Percentiles rank a stretch among this genome's conserved stretches.
These are phyloP conservation scores for Pempheris klunzingeri DNA, from an alignment of 2,797 vertebrate genomes.

Conservation along the genomic window DNA sequence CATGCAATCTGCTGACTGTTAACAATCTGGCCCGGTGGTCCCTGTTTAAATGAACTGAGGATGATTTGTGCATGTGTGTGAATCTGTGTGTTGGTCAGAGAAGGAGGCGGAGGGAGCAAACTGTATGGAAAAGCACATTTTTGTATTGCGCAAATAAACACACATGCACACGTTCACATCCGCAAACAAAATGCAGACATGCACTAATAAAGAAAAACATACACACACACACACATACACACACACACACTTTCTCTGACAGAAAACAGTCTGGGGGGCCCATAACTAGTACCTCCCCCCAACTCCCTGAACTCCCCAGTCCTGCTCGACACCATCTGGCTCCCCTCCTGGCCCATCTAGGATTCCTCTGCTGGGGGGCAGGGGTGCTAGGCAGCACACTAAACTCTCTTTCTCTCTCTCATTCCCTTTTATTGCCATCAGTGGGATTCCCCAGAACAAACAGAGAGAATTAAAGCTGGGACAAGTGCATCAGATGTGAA, in stretches of 20 bases:
- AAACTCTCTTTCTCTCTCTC: slow-evolving; percentile 44
- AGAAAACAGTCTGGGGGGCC: slow-evolving; percentile 74
- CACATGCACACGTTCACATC: slow-evolving; percentile 30
- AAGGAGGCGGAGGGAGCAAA: slow-evolving; percentile 3
- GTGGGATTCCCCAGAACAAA: slow-evolving; percentile 67
- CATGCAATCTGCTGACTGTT: slow-evolving; percentile 74
- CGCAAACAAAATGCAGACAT: slow-evolving; percentile 48
- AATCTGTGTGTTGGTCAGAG: slow-evolving; percentile 9
- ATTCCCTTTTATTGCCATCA: slow-evolving; percentile 36
- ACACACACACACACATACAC: slow-evolving; percentile 44
- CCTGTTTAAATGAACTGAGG: slow-evolving; percentile 56
- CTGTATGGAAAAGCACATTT: slow-evolving; percentile 30
- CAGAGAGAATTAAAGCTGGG: slow-evolving; percentile 31
- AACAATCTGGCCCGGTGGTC: slow-evolving; percentile 56
- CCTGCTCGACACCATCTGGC: slow-evolving; percentile 84
- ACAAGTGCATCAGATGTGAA: slow-evolving; percentile 40
- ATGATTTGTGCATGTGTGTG: slow-evolving; percentile 13
- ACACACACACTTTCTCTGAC: slow-evolving; percentile 63
- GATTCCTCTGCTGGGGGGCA: slow-evolving; percentile 72
- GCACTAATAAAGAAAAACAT: slow-evolving; percentile 41
- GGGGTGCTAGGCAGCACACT: slow-evolving; percentile 48
- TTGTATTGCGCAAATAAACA: slow-evolving; percentile 38
- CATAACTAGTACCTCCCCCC: slow-evolving; percentile 67
- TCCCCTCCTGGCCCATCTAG: slow-evolving; percentile 77
- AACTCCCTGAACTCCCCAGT: slow-evolving; percentile 74